Percentiles rank a stretch among this genome's conserved stretches.
These are phyloP conservation scores for Cyclophora albipunctata DNA, from an alignment of 2,888 invertebrate genomes.

Conservation along the genomic window DNA sequence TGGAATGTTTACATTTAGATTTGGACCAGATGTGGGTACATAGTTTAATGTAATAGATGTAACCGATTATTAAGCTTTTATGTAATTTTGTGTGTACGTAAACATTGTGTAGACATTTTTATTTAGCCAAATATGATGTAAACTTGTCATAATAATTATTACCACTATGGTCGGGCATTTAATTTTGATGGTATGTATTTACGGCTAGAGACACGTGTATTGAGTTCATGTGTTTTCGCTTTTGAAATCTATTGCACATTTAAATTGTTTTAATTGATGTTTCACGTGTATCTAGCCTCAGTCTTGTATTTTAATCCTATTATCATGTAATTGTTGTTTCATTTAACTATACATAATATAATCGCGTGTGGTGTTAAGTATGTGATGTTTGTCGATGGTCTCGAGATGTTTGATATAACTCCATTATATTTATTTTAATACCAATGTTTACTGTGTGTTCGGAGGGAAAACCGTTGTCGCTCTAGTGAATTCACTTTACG, in stretches of 20 bases:
- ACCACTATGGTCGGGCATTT: slow-evolving; percentile 39
- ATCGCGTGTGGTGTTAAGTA: not conserved
- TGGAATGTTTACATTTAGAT: slow-evolving; percentile 19
- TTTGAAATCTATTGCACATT: no score
- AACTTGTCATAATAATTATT: slow-evolving; percentile 1
- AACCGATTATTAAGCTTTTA: slow-evolving; percentile 31
- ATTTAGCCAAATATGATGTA: slow-evolving; percentile 12
- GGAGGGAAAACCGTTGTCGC: no score
- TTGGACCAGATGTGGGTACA: slow-evolving; percentile 22
- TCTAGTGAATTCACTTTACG: no score
- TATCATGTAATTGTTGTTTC: slow-evolving; percentile 18
- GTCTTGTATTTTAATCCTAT: slow-evolving; percentile 9
- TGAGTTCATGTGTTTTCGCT: no score
- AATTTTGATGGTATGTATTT: slow-evolving; percentile 23
- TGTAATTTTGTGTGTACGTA: slow-evolving; percentile 35
- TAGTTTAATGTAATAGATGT: slow-evolving; percentile 18
- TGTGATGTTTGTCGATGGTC: not conserved
- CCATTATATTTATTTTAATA: slow-evolving; percentile 19
- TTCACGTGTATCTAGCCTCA: not conserved
- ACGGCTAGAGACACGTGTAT: no score
- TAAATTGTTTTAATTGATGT: not conserved
- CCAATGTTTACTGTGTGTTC: slow-evolving; percentile 18
- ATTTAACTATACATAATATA: slow-evolving; percentile 6
- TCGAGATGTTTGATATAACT: slow-evolving; percentile 11
- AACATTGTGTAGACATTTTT: slow-evolving; percentile 12